These are phyloP conservation scores for silkworm (Bombyx mori) DNA, from an alignment of 1,140 invertebrate species.

Conservation along the genomic window DNA sequence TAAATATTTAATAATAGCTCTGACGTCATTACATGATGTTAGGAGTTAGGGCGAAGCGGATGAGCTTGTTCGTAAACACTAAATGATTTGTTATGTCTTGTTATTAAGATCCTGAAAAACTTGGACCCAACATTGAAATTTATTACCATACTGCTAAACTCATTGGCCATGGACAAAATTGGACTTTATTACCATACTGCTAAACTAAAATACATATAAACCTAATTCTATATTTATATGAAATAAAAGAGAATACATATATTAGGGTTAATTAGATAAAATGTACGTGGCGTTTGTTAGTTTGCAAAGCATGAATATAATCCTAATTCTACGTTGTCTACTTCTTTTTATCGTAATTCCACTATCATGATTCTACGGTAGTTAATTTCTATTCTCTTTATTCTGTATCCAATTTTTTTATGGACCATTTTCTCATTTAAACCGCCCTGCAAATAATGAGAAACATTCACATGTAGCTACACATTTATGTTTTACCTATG, in stretches of 20 bases:
- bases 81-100: conserved; percentile 27
- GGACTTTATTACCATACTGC: neutral
- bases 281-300: conserved; percentile 22
- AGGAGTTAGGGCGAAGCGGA: conserved; percentile 68
- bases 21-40: conserved; percentile 26
- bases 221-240: no score
- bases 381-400: neutral
- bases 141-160: no score
- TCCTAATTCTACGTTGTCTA: conserved; percentile 1
- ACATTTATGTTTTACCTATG: neutral
- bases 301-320: conserved; percentile 28
- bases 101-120: conserved; percentile 14
- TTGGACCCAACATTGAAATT: neutral
- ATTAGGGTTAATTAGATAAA: conserved; percentile 13
- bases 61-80: conserved; percentile 36
- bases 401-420: neutral
- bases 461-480: conserved; percentile 8
- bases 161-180: neutral
- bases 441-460: conserved; percentile 41
- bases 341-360: neutral
- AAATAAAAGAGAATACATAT: neutral
- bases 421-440: conserved; percentile 27
- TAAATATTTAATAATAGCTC: no score
- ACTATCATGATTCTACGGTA: neutral
- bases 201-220: no score